Conservation (phyloP, 2,888 invertebrate genomes). For the Drosophila limbata region DNA sequence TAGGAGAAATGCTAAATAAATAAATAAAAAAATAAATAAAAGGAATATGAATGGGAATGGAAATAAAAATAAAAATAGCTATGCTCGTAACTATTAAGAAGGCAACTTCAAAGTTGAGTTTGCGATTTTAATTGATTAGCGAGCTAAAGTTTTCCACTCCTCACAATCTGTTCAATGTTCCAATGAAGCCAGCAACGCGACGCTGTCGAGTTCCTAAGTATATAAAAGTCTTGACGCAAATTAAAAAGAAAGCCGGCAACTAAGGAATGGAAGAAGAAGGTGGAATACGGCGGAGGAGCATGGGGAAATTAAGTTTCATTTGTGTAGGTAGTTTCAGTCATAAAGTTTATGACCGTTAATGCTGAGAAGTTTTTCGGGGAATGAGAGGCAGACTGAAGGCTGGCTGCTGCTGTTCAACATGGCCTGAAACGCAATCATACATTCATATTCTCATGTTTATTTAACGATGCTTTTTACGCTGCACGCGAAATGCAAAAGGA, state of each 20-base stretch:
- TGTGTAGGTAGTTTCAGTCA: slow-evolving; percentile 47
- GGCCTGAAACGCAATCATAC: slow-evolving; percentile 59
- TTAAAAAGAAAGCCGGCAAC: slow-evolving; percentile 31
- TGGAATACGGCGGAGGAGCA: too few relatives aligned
- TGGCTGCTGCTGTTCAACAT: not conserved
- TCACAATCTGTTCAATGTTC: slow-evolving; percentile 8
- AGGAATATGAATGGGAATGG: slow-evolving; percentile 17
- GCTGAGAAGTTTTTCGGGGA: slow-evolving; percentile 15
- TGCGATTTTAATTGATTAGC: slow-evolving; percentile 29
- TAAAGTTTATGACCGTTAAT: slow-evolving; percentile 53
- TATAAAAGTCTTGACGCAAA: slow-evolving; percentile 35
- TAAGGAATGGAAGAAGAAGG: not conserved
- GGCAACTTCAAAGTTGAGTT: slow-evolving; percentile 17
- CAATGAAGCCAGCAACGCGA: slow-evolving; percentile 9
- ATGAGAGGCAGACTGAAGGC: not conserved
- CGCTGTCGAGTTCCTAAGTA: slow-evolving; percentile 17
- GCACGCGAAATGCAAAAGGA: slow-evolving; percentile 74
- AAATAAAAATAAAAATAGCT: slow-evolving; percentile 14
- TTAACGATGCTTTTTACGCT: slow-evolving; percentile 79
- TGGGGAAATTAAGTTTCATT: slow-evolving; percentile 9
- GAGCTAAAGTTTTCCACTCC: slow-evolving; percentile 14
- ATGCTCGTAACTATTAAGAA: slow-evolving; percentile 12
- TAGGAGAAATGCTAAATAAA: not conserved
- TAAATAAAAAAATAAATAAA: not conserved
- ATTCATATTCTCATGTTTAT: slow-evolving; percentile 80